Percentiles rank a stretch among this genome's conserved stretches.
These are phyloP conservation scores for Hylomyscus alleni DNA, from an alignment of 2,797 vertebrate genomes.

Conservation along the genomic window DNA sequence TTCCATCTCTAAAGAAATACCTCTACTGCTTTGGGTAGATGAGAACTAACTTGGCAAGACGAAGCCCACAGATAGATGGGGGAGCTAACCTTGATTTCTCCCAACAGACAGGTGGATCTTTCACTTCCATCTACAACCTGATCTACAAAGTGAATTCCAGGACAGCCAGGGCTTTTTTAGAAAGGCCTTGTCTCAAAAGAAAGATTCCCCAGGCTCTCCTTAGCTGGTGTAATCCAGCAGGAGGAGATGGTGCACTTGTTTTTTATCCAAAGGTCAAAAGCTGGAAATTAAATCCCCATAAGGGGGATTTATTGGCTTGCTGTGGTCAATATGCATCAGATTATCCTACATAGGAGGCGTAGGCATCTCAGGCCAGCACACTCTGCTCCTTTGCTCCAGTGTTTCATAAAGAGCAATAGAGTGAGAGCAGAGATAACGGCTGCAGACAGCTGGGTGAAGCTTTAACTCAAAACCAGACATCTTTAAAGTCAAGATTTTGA, in stretches of 20 bases:
- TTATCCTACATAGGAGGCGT: slow-evolving; percentile 5
- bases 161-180: not conserved
- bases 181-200: not conserved
- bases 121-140: not conserved
- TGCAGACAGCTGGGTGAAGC: not conserved
- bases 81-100: not conserved
- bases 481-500: slow-evolving; percentile 11
- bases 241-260: slow-evolving; percentile 77
- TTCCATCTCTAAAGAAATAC: not conserved
- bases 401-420: not conserved
- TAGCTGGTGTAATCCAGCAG: slow-evolving; percentile 56
- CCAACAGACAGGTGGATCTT: not conserved
- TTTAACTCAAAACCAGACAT: not conserved
- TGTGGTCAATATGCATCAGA: slow-evolving; percentile 56
- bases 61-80: not conserved
- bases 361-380: rapidly evolving
- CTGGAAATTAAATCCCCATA: slow-evolving; percentile 77
- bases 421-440: not conserved
- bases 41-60: not conserved
- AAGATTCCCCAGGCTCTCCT: slow-evolving; percentile 1
- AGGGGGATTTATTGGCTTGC: slow-evolving; percentile 80
- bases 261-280: slow-evolving; percentile 83
- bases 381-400: not conserved
- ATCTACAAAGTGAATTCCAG: not conserved
- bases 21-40: not conserved